These are phyloP conservation scores for Bombus superbus DNA, from an alignment of 1,140 invertebrate genomes.

Conservation along the genomic window DNA sequence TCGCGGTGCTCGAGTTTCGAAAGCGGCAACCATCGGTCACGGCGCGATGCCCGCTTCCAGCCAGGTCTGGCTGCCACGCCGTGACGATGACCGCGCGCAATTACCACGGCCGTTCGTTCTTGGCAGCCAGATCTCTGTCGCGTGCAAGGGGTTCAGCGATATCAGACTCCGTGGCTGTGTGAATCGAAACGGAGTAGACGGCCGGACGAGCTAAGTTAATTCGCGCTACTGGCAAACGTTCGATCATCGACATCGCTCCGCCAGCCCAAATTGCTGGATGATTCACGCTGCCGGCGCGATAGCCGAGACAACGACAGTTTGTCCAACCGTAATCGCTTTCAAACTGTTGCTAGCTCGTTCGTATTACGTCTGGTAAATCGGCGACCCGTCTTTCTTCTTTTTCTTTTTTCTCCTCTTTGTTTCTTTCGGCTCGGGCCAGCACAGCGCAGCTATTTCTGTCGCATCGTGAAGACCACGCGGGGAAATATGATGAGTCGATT, in stretches of 20 bases:
- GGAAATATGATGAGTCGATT: too few species aligned
- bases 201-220: not conserved
- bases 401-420: too few species aligned
- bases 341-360: not conserved
- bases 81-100: not conserved
- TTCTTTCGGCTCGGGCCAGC: not conserved
- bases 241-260: conserved; percentile 1
- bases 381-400: not conserved
- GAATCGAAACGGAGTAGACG: not conserved
- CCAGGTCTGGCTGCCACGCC: not conserved
- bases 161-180: not conserved
- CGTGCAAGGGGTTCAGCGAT: not conserved
- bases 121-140: not conserved
- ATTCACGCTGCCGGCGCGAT: not conserved
- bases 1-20: not conserved
- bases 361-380: too few species aligned
- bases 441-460: not conserved
- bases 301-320: not conserved
- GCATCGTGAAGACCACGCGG: too few species aligned
- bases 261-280: not conserved
- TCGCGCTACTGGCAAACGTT: conserved; percentile 16
- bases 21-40: not conserved
- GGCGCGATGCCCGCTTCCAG: not conserved
- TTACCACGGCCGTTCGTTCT: not conserved
- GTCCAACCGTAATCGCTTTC: not conserved